Evolutionary conservation across 2,888 invertebrate genomes (phyloP), one percentile per base, ranked within the genome.

Genomic region (Dolomedes plantarius): DNA sequence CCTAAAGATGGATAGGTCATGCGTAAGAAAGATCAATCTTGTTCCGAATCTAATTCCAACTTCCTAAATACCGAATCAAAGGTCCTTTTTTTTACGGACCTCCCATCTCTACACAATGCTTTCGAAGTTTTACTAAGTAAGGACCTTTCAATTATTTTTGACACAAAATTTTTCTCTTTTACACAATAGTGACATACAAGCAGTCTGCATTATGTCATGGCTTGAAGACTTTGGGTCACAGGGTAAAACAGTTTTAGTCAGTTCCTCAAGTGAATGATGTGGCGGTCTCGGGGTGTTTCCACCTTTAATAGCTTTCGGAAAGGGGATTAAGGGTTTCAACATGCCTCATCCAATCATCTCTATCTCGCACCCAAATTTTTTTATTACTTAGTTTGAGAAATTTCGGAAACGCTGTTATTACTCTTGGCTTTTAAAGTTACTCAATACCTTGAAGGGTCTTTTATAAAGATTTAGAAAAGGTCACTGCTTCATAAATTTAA

Each of bases 11-110:
- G 80, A 80, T 56, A 36, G 36, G 73, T 56, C 80, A 67, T 68
- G 80, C 80, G 27, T 28, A 39, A 13, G 32, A 29, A 13, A 68
- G 50, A 80, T 80, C 80, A 73, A 80, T 80, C 80, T 80, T 80
- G 27, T 11, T 67, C 29, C n/a, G 32, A 77, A 50, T 27, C 27
- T 13, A 28, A 64, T 78, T 71, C 36, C 27, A 7, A 28, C 28
- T 71, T 71, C 39, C 68, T 23, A 41, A 56, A 71, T 27, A n/a
- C 16, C 46, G n/a, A 5, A 46, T 46, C 41, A 46, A 16, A 46
- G 16, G 16, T 23, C 2, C 23, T 56, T 56, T 56, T 56, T 23
- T 23, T 23, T 23, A 3, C 56, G 2, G 2, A 5, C 56, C 19
- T 23, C 19, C 5, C 56, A 23, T 6, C 11, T 19, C 23, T 3